These are phyloP conservation scores for Jaculus jaculus DNA, from an alignment of 2,113 vertebrate species.

Conservation along the genomic window DNA sequence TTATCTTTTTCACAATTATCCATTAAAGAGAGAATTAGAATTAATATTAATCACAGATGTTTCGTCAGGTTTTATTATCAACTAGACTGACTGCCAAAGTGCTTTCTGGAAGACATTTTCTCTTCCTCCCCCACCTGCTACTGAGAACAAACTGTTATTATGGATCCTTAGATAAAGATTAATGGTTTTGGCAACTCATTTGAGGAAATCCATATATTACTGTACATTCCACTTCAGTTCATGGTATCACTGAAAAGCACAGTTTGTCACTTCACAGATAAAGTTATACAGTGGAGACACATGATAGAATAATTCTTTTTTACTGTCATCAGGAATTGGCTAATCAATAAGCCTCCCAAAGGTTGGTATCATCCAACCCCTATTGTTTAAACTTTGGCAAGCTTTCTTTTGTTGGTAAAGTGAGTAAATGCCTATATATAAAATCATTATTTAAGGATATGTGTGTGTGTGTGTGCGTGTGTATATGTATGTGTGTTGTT, in stretches of 20 bases:
- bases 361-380: constrained; percentile 78
- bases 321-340: constrained; percentile 83
- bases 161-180: constrained; percentile 90
- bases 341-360: constrained; percentile 84
- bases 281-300: constrained; percentile 86
- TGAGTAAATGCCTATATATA: constrained; percentile 66
- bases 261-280: constrained; percentile 87
- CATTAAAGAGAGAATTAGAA: constrained; percentile 86
- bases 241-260: constrained; percentile 74
- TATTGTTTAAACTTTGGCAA: constrained; percentile 80
- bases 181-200: constrained; percentile 88
- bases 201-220: constrained; percentile 84
- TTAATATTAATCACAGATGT: constrained; percentile 87
- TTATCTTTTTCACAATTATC: constrained; percentile 83
- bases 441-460: constrained; percentile 13
- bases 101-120: constrained; percentile 84
- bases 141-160: constrained; percentile 84
- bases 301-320: constrained; percentile 84
- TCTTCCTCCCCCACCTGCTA: constrained; percentile 77
- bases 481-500: not conserved
- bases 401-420: constrained; percentile 60
- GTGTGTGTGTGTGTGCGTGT: not conserved
- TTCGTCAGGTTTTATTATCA: constrained; percentile 87
- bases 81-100: constrained; percentile 83
- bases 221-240: constrained; percentile 83